Conservation (phyloP, 2,888 invertebrate species). For the Xestia ashworthii region DNA sequence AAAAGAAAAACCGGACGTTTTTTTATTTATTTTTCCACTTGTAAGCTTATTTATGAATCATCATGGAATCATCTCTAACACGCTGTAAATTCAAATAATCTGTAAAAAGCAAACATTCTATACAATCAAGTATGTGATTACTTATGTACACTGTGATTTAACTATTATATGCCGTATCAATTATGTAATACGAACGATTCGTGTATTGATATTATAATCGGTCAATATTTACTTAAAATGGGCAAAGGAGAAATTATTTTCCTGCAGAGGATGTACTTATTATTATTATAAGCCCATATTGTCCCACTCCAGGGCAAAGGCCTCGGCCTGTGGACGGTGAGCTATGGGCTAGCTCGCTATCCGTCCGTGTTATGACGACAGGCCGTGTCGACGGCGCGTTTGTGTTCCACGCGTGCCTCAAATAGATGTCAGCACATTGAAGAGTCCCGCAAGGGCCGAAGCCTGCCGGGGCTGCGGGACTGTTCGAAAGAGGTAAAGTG, state of each 20-base stretch:
- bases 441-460: no score
- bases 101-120: neutral
- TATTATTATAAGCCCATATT: no score
- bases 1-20: neutral
- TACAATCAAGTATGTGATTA: slow-evolving; percentile 3
- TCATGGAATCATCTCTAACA: neutral
- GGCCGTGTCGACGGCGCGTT: no score
- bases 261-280: neutral
- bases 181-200: slow-evolving; percentile 18
- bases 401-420: no score
- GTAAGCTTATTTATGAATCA: neutral
- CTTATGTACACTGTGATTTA: slow-evolving; percentile 6
- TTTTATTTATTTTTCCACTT: neutral
- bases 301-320: no score
- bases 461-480: no score
- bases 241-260: neutral
- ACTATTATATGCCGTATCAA: neutral
- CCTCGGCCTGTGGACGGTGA: no score
- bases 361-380: no score
- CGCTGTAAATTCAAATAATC: slow-evolving; percentile 9
- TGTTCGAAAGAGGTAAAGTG: no score
- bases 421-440: no score
- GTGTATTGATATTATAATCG: neutral
- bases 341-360: no score
- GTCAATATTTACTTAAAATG: slow-evolving; percentile 11